phyloP scores from a whole-genome alignment of 2,113 vertebrate species.

The Solea solea region DNA sequence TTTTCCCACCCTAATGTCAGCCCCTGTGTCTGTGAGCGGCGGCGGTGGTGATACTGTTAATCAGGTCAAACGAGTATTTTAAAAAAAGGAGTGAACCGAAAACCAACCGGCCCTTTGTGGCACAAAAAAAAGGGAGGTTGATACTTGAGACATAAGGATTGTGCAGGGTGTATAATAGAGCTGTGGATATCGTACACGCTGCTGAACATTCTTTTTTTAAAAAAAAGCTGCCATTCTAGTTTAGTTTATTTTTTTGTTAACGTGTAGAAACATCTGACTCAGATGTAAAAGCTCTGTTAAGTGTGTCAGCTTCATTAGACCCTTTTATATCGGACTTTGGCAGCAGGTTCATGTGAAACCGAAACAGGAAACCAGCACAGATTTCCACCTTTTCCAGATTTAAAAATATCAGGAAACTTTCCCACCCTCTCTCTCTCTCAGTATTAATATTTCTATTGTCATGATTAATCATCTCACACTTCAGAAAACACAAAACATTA shows the following conservation, averaged over 20 bases:
- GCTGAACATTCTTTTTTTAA: not conserved
- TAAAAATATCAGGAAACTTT: conserved; percentile 20
- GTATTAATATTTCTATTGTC: not conserved
- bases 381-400: conserved; percentile 14
- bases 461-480: conserved; percentile 5
- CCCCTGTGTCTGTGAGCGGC: not conserved
- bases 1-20: not conserved
- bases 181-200: not conserved
- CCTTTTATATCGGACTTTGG: not conserved
- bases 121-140: conserved; percentile 9
- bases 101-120: not conserved
- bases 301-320: not conserved
- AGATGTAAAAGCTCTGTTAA: no score
- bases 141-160: conserved; percentile 9
- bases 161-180: not conserved
- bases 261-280: no score
- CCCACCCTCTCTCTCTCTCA: not conserved
- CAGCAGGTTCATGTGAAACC: conserved; percentile 9
- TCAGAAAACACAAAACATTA: conserved; percentile 17
- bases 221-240: no score
- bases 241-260: no score
- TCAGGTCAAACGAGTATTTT: not conserved
- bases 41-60: conserved; percentile 9
- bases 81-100: not conserved
- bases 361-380: conserved; percentile 28